Base-by-base conservation (phyloP, 1,140 invertebrate genomes). In the Cephus cinctus region DNA sequence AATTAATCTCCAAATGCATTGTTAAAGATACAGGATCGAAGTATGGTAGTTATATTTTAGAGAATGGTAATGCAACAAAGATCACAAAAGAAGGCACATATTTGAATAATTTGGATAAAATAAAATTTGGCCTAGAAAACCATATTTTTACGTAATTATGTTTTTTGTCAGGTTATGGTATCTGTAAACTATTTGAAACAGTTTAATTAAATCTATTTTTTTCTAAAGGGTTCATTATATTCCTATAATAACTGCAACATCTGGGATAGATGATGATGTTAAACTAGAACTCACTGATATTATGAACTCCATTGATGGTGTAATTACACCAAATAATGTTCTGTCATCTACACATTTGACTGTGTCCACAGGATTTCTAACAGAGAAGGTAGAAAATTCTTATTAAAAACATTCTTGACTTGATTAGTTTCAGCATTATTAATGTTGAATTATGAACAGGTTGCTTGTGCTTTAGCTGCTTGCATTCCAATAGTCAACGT, bases 291-390 rank as follows among this genome's bases (percentile, higher is more conserved):
- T n/a, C n/a, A n/a, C n/a, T n/a, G n/a, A n/a, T n/a, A n/a, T n/a
- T n/a, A n/a, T n/a, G n/a, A n/a, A n/a, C n/a, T n/a, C n/a, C n/a
- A n/a, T n/a, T n/a, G n/a, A n/a, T n/a, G n/a, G n/a, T n/a, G n/a
- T n/a, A n/a, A n/a, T n/a, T n/a, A n/a, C n/a, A n/a, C n/a, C n/a
- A n/a, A n/a, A n/a, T n/a, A n/a, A n/a, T n/a, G n/a, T n/a, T n/a
- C n/a, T n/a, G n/a, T n/a, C n/a, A n/a, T n/a, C n/a, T 15, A 42
- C 40, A 1, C 40, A 42, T 18, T 18, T 42, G 6, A 42, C 40
- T 19, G 40, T 42, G 8, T 16, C 40, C n/a, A 14, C 3, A 12
- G 14, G 23, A 25, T 30, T 30, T 11, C n/a, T 42, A 18, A 42
- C 40, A 30, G 21, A 21, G 2, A 42, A 42, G 20, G 9, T 42